A percentile compares a stretch with the other conserved stretches of the same genome.
Conservation (phyloP, 1,140 invertebrate species). For the Bombus sibiricus region DNA sequence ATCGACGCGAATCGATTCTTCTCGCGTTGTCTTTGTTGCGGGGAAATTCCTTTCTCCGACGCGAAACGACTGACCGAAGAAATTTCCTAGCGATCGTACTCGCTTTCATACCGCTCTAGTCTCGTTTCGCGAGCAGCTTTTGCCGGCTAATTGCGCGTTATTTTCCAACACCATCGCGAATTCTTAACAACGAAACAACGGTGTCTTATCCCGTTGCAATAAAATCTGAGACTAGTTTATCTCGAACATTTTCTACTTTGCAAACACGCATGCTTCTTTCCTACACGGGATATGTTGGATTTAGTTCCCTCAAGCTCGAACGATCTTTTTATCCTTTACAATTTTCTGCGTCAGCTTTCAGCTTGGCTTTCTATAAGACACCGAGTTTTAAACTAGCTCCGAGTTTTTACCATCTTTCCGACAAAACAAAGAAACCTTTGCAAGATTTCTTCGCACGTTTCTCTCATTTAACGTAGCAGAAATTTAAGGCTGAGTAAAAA, state of each 20-base stretch:
- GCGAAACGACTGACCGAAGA: conserved; percentile 26
- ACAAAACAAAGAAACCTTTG: neutral
- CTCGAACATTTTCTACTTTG: neutral
- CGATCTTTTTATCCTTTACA: neutral
- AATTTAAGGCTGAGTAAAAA: neutral
- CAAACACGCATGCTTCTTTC: neutral
- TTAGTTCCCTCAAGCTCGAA: neutral
- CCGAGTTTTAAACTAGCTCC: neutral
- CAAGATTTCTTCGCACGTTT: neutral
- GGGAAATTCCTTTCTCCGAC: conserved; percentile 38
- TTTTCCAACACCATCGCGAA: neutral
- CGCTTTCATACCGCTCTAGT: neutral
- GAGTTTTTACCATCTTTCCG: neutral
- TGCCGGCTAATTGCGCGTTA: neutral
- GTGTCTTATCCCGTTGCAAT: neutral
- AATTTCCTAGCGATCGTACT: conserved; percentile 12
- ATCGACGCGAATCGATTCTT: conserved; percentile 58
- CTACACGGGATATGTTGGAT: neutral
- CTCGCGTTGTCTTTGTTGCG: conserved; percentile 48
- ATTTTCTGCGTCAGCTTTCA: too few species aligned
- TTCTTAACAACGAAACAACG: neutral
- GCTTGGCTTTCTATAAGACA: neutral
- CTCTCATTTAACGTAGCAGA: neutral
- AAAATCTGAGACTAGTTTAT: neutral
- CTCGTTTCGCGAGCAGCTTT: neutral